Evolutionary conservation across 2,797 vertebrate species (phyloP).

Genomic region (Muscicapa comitata): DNA sequence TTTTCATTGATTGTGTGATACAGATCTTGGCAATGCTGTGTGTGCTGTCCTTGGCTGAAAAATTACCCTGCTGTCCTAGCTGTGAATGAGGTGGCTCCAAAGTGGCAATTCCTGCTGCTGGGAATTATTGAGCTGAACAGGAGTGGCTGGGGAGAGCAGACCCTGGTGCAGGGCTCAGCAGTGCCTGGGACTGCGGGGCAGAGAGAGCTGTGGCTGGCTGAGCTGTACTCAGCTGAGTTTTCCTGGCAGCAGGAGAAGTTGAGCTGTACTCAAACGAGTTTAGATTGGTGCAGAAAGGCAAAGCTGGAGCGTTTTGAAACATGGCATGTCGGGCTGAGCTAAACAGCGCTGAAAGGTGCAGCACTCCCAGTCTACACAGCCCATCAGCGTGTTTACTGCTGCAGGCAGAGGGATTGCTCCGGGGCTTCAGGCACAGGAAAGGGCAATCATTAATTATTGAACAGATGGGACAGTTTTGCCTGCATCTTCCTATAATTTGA

Average conservation of each 20-base stretch:
- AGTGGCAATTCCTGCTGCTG: background rate
- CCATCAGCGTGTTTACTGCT: background rate
- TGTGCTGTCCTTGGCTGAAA: background rate
- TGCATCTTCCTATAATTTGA: background rate
- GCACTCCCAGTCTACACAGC: background rate
- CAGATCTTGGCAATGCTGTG: background rate
- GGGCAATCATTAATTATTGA: slow-evolving; percentile 46
- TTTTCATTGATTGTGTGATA: background rate
- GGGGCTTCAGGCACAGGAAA: background rate
- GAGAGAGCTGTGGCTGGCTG: background rate
- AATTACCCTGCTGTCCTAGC: background rate
- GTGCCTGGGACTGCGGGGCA: rapidly evolving
- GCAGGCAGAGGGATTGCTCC: slow-evolving; percentile 33
- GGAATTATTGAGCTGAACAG: background rate
- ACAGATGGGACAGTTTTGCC: slow-evolving; percentile 25
- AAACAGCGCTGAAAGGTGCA: background rate
- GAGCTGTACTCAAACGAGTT: background rate
- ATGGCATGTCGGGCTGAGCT: background rate
- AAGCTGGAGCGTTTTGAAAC: background rate
- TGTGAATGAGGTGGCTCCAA: background rate
- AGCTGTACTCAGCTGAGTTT: background rate
- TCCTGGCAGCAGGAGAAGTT: background rate
- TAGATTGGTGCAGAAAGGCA: background rate
- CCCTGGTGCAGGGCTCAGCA: background rate
- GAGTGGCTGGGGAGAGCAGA: background rate